Conservation (phyloP, 2,113 vertebrate genomes). For the Lates calcarifer region DNA sequence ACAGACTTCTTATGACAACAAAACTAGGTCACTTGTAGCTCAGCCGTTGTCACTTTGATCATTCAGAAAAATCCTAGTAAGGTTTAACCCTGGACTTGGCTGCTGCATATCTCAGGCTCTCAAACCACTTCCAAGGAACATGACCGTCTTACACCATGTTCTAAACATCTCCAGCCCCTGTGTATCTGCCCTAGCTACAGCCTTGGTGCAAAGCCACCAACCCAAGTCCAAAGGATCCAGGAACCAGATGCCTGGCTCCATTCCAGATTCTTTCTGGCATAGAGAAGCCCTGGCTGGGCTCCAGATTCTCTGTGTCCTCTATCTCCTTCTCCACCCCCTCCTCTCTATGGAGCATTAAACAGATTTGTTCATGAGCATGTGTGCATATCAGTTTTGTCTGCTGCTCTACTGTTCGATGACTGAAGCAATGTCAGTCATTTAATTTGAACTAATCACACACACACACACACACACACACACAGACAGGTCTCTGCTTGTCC, state of each 20-base stretch:
- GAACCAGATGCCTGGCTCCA: slow-evolving; percentile 48
- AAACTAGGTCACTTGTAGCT: neutral
- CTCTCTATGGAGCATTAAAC: neutral
- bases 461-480: neutral
- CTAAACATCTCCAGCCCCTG: slow-evolving; percentile 1
- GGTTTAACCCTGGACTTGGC: neutral
- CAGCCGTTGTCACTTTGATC: neutral
- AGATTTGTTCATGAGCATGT: neutral
- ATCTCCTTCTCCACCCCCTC: slow-evolving; percentile 22
- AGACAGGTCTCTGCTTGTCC: slow-evolving; percentile 34
- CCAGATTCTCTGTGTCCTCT: slow-evolving; percentile 53
- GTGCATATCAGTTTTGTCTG: neutral
- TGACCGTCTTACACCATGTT: neutral
- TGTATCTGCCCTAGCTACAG: neutral
- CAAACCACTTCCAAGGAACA: neutral
- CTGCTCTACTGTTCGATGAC: neutral
- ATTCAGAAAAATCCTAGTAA: neutral
- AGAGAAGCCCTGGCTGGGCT: slow-evolving; percentile 35
- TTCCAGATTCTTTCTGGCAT: slow-evolving; percentile 43
- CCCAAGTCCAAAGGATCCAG: neutral
- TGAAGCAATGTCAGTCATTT: neutral
- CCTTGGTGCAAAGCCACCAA: neutral
- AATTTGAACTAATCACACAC: neutral
- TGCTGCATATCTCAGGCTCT: neutral
- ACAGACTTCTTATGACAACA: no score